Evolutionary conservation across 2,797 vertebrate genomes (phyloP), one percentile per base, ranked within the genome.

Genomic region (Octomys mimax): DNA sequence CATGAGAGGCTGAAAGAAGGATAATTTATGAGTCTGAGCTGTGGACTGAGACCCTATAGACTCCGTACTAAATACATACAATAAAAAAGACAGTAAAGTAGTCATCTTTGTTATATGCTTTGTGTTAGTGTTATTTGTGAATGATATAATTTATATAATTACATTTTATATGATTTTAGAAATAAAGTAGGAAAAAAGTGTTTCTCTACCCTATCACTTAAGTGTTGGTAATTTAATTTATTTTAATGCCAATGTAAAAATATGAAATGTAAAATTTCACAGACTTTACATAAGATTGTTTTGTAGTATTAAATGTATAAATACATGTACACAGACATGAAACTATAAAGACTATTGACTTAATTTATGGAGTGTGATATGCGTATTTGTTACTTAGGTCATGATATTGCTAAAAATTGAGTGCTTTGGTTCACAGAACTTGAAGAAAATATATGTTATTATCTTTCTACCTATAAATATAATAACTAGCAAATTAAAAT

Each of bases 401-500:
- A 71, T 95, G 12, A 94, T 8, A 84, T 84, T 70, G 54, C 39
- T 88, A 73, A 24, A 13, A 91, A 95, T 78, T 61, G 52, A 93
- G 12, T 70, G 6, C 4, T 49, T 91, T 95, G 21, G 46, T 62
- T 89, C 83, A 57, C 1, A 90, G 22, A 92, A 88, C 21, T 94
- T 92, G 62, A 79, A 70, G 18, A 92, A 81, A 64, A 39, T 87
- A 1, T 33, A 59, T 75, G 6, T 78, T 86, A 18, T 90, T 94
- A 89, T 80, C 36, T 79, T 86, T 93, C 42, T 91, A 68, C 4
- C 11, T 85, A 42, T 61, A 87, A 75, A 61, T 80, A 94, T 49
- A 94, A 46, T 81, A 59, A 85, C 89, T 80, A 26, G 14, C 10
- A 93, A 92, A 36, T 92, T 92, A 87, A 96, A 91, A 78, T 61